A percentile compares a stretch with the other conserved stretches of the same genome.
phyloP scores from a whole-genome alignment of 2,113 vertebrate genomes.

The Dissostichus mawsoni region DNA sequence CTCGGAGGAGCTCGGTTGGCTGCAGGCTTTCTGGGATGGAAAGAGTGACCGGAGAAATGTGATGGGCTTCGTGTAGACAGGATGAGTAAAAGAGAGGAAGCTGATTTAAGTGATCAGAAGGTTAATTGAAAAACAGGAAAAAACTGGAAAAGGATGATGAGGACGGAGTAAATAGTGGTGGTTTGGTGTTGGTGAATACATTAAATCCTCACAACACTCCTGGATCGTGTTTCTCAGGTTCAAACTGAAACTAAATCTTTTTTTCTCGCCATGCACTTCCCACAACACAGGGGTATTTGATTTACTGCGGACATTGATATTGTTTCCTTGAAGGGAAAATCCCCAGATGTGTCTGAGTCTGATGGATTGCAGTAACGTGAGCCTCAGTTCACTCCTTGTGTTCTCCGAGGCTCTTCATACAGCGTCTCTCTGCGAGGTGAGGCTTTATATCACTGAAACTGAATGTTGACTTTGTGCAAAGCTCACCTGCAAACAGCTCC shows the following conservation, averaged over 20 bases:
- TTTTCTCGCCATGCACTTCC: background rate
- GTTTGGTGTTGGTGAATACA: too few relatives aligned
- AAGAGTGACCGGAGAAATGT: constrained; percentile 9
- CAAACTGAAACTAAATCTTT: background rate
- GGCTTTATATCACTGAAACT: constrained; percentile 1
- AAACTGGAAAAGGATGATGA: background rate
- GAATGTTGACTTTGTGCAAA: background rate
- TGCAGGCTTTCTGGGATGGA: constrained; percentile 17
- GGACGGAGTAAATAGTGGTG: too few relatives aligned
- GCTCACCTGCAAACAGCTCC: constrained; percentile 11
- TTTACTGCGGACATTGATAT: background rate
- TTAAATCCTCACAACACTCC: background rate
- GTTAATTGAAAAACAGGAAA: background rate
- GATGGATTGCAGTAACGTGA: constrained; percentile 20
- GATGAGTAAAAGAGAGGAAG: background rate
- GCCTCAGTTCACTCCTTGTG: constrained; percentile 18
- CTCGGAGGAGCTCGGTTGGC: background rate
- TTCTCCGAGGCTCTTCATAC: background rate
- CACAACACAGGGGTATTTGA: background rate
- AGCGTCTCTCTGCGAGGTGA: background rate
- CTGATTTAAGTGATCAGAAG: background rate
- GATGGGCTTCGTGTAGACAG: background rate
- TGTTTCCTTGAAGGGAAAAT: constrained; percentile 15
- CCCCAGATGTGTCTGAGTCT: background rate
- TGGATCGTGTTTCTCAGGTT: background rate